A percentile compares a stretch with the other conserved stretches of the same genome.
Evolutionary conservation across 1,140 invertebrate genomes (phyloP).

Genomic region (Drosophila arizonae): DNA sequence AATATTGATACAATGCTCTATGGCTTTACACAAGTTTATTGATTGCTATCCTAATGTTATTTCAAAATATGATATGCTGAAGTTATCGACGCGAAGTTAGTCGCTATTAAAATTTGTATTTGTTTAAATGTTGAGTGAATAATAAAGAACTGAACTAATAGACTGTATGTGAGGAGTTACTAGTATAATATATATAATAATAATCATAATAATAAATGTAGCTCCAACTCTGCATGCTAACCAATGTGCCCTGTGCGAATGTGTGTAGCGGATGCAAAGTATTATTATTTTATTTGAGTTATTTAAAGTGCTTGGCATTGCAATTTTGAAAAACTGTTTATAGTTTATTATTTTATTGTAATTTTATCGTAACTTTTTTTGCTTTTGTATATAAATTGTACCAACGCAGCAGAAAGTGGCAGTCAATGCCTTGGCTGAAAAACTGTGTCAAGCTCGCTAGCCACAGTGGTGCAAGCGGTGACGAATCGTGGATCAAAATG

Average conservation of each 20-base stretch:
- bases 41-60: background rate
- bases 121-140: background rate
- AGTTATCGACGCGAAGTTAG: background rate
- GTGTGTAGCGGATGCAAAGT: constrained; percentile 26
- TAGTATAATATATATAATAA: no score
- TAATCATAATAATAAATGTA: background rate
- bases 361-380: constrained; percentile 80
- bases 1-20: no score
- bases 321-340: constrained; percentile 41
- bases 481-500: constrained; percentile 12
- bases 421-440: constrained; percentile 65
- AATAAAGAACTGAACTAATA: constrained; percentile 3
- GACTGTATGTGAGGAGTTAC: background rate
- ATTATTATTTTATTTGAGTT: constrained; percentile 30
- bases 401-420: constrained; percentile 79
- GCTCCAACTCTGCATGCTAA: background rate
- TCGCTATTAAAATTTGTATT: background rate
- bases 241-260: constrained; percentile 4
- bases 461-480: constrained; percentile 52
- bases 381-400: constrained; percentile 82
- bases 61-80: background rate
- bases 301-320: constrained; percentile 61
- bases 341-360: constrained; percentile 77
- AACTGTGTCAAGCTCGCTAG: constrained; percentile 60
- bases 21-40: background rate